Percentiles rank a stretch among this genome's conserved stretches.
These are phyloP conservation scores for Eurytoma adleriae DNA, from an alignment of 2,888 invertebrate genomes.

Conservation along the genomic window DNA sequence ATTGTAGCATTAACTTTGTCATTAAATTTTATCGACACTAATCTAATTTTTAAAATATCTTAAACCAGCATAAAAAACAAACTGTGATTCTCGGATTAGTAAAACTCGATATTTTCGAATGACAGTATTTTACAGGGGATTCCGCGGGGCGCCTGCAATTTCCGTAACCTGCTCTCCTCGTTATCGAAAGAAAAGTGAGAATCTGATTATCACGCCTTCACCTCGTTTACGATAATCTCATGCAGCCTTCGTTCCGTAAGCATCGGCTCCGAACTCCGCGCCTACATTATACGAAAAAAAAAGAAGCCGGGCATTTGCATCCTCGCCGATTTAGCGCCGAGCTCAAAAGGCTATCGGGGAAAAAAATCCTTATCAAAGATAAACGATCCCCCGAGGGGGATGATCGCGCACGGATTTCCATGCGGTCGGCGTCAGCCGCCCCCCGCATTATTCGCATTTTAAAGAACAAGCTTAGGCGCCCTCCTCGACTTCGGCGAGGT, in stretches of 20 bases:
- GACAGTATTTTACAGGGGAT: not conserved
- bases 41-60: too few relatives aligned
- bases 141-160: not conserved
- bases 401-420: conserved; percentile 52
- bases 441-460: conserved; percentile 28
- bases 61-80: too few relatives aligned
- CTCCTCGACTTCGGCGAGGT: not conserved
- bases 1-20: too few relatives aligned
- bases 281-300: not conserved
- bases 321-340: not conserved
- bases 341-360: conserved; percentile 55
- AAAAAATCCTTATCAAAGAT: conserved; percentile 63
- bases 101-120: too few relatives aligned
- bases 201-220: conserved; percentile 28
- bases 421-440: conserved; percentile 27
- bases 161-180: not conserved
- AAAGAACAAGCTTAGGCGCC: conserved; percentile 5
- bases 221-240: conserved; percentile 60
- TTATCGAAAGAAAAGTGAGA: conserved; percentile 12
- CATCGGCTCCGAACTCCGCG: not conserved
- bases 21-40: too few relatives aligned
- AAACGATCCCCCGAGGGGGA: conserved; percentile 60
- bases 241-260: conserved; percentile 40
- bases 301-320: conserved; percentile 17
- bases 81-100: too few relatives aligned